Evolutionary conservation across 2,113 vertebrate genomes (phyloP).

Genomic region (Plestiodon gilberti): DNA sequence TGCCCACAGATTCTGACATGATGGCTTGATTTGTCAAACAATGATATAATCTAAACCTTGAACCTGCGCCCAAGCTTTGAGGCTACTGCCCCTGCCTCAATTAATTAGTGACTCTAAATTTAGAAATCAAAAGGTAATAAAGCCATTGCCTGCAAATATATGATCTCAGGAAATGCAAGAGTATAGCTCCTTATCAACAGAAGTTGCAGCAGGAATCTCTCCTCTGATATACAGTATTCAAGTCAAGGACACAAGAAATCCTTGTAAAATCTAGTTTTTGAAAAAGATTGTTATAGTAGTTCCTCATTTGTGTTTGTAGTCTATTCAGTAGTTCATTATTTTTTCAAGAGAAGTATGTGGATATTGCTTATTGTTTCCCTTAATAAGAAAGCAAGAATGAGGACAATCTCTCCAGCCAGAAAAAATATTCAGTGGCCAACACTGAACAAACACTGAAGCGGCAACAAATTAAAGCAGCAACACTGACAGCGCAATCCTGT

Average conservation of each 20-base stretch:
- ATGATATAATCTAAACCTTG: slow-evolving; percentile 56
- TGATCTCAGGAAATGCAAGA: slow-evolving; percentile 54
- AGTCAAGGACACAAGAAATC: background rate
- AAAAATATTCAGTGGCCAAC: no score
- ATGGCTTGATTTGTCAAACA: slow-evolving; percentile 46
- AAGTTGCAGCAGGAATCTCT: background rate
- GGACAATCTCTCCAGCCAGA: background rate
- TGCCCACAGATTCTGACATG: slow-evolving; percentile 40
- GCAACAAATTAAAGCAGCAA: no score
- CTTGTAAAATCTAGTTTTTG: background rate
- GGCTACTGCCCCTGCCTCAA: slow-evolving; percentile 29
- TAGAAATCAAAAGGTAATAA: slow-evolving; percentile 64
- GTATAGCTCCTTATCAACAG: slow-evolving; percentile 31
- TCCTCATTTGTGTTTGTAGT: background rate
- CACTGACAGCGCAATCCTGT: no score
- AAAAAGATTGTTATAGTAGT: background rate
- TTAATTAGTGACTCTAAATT: slow-evolving; percentile 64
- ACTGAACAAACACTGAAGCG: no score
- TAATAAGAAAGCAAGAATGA: background rate
- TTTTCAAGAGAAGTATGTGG: background rate
- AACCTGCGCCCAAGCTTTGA: slow-evolving; percentile 58
- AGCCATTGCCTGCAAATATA: slow-evolving; percentile 48
- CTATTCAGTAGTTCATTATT: background rate
- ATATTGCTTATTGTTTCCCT: background rate
- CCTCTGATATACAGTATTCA: background rate